Percentiles rank a stretch among this genome's conserved stretches.
These are phyloP conservation scores for Bursaphelenchus okinawaensis DNA, from an alignment of 2,888 invertebrate species.

Conservation along the genomic window DNA sequence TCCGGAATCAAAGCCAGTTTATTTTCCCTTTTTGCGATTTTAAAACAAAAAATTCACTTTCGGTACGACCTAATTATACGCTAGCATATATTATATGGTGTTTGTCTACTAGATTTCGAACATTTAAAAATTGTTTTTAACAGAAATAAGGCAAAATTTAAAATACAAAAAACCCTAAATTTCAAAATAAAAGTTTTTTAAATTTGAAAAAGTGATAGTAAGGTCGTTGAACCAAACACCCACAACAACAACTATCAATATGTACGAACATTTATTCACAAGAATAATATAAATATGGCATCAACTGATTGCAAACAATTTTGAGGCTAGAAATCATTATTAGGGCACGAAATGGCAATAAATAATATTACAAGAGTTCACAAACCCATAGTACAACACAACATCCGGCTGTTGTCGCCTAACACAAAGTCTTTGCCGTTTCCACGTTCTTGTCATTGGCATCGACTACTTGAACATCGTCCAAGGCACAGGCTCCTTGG, in stretches of 20 bases:
- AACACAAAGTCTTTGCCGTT: constrained; percentile 3
- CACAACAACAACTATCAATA: not conserved
- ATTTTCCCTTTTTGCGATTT: not conserved
- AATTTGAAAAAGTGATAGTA: not conserved
- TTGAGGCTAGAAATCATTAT: not conserved
- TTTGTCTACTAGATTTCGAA: no score
- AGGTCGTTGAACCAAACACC: not conserved
- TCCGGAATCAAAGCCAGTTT: not conserved
- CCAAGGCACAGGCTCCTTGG: constrained; percentile 57
- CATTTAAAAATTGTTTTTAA: no score
- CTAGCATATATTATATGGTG: no score
- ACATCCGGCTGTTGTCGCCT: not conserved
- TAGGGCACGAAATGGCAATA: constrained; percentile 1
- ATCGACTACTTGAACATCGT: constrained; percentile 53
- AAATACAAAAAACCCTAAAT: no score
- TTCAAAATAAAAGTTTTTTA: no score
- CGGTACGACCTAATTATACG: not conserved
- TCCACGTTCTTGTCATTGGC: constrained; percentile 27
- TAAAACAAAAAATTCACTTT: not conserved
- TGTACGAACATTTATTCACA: no score
- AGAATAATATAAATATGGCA: not conserved
- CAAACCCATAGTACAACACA: not conserved
- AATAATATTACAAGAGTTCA: not conserved
- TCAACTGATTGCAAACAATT: not conserved
- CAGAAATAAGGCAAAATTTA: no score